These are phyloP conservation scores for Poeciliopsis infans DNA, from an alignment of 2,797 vertebrate species.

Conservation along the genomic window DNA sequence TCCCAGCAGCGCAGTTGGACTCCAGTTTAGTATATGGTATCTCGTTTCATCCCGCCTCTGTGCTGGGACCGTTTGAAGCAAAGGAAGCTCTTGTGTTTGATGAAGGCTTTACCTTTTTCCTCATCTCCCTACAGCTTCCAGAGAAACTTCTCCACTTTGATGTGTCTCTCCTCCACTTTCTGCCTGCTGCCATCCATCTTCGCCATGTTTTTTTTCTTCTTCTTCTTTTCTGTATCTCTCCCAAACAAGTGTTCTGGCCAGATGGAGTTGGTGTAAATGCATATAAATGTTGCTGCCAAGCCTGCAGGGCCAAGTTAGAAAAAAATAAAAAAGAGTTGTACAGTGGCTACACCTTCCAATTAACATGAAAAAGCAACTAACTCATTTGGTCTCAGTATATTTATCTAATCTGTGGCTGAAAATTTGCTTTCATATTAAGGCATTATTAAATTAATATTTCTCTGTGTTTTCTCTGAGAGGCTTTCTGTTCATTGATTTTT, in stretches of 20 bases:
- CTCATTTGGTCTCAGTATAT: neutral
- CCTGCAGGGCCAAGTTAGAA: constrained; percentile 22
- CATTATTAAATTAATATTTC: constrained; percentile 27
- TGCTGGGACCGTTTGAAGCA: constrained; percentile 72
- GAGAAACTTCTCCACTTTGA: constrained; percentile 68
- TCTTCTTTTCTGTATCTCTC: constrained; percentile 36
- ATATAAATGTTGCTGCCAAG: constrained; percentile 41
- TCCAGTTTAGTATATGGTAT: constrained; percentile 70
- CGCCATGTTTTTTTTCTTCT: constrained; percentile 35
- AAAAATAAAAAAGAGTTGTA: constrained; percentile 20
- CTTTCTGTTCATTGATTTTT: constrained; percentile 55
- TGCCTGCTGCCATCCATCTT: constrained; percentile 61
- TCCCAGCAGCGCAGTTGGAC: constrained; percentile 60
- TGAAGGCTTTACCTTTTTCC: constrained; percentile 72
- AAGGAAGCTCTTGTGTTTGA: constrained; percentile 69
- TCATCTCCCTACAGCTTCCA: constrained; percentile 66
- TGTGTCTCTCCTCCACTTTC: constrained; percentile 65
- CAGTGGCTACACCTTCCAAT: constrained; percentile 16
- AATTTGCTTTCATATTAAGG: constrained; percentile 25
- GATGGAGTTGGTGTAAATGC: constrained; percentile 64
- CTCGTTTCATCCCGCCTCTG: constrained; percentile 71
- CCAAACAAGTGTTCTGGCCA: constrained; percentile 52
- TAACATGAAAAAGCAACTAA: constrained; percentile 16
- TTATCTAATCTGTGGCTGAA: constrained; percentile 6
- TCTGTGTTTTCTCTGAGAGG: constrained; percentile 36